Evolutionary conservation across 2,888 invertebrate genomes (phyloP).

Genomic region (Hylaea fasciaria): DNA sequence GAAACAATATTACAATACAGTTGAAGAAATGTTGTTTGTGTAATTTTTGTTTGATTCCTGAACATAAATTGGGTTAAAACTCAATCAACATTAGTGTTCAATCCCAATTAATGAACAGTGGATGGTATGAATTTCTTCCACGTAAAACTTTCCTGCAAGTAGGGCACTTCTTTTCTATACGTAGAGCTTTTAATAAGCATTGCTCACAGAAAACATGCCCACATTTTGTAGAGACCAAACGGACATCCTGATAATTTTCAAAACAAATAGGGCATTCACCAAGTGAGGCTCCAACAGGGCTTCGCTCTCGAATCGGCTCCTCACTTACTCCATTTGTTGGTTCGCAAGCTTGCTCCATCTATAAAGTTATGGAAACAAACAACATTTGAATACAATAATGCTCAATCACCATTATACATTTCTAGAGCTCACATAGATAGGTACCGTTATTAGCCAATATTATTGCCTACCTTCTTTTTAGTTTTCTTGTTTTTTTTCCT

Average conservation of each 20-base stretch:
- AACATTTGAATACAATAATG: too few species aligned
- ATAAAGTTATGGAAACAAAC: slow-evolving; percentile 1
- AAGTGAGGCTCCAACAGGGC: slow-evolving; percentile 37
- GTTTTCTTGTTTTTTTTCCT: background rate
- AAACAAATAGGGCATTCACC: slow-evolving; percentile 69
- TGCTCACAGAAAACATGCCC: slow-evolving; percentile 68
- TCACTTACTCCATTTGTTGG: background rate
- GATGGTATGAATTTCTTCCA: slow-evolving; percentile 59
- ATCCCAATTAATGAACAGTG: slow-evolving; percentile 43
- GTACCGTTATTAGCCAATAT: background rate
- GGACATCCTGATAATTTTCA: slow-evolving; percentile 61
- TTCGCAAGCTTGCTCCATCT: background rate
- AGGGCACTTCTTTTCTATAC: slow-evolving; percentile 59
- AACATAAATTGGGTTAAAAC: too few species aligned
- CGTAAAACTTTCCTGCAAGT: slow-evolving; percentile 60
- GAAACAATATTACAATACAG: too few species aligned
- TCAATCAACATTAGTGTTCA: too few species aligned
- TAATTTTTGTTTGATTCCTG: too few species aligned
- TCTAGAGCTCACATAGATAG: background rate
- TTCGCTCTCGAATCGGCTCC: slow-evolving; percentile 11
- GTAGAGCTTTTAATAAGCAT: slow-evolving; percentile 57
- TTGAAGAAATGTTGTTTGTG: too few species aligned
- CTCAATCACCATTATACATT: too few species aligned
- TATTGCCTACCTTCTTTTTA: slow-evolving; percentile 4
- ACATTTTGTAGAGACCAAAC: slow-evolving; percentile 69